A percentile compares a stretch with the other conserved stretches of the same genome.
Evolutionary conservation across 2,113 vertebrate species (phyloP).

Genomic region (Speoplatyrhinus poulsoni): DNA sequence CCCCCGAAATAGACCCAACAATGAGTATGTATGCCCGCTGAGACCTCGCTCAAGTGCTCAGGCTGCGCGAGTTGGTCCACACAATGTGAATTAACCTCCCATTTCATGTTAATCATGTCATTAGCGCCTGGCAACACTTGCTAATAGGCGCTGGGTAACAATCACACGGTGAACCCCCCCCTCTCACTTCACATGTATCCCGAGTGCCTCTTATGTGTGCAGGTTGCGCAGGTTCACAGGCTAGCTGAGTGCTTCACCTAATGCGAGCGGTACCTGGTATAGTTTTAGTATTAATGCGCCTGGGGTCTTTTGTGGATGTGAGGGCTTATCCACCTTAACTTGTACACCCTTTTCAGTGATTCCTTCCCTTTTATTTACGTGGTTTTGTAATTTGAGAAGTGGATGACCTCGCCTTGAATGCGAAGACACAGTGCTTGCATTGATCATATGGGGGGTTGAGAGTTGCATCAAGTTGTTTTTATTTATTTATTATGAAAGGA

Average conservation of each 20-base stretch:
- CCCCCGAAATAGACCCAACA: not conserved
- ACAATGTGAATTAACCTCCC: slow-evolving; percentile 19
- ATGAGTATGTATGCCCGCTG: not conserved
- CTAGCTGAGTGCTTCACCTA: not conserved
- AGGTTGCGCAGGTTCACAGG: not conserved
- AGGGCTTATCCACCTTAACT: too few relatives aligned
- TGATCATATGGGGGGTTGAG: not conserved
- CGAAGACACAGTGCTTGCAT: too few relatives aligned
- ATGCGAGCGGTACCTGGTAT: not conserved
- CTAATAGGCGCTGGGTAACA: not conserved
- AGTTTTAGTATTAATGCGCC: not conserved
- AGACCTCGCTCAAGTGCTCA: not conserved
- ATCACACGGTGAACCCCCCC: not conserved
- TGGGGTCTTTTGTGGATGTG: too few relatives aligned
- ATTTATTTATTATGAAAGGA: slow-evolving; percentile 14
- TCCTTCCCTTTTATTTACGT: too few relatives aligned
- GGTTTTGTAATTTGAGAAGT: too few relatives aligned
- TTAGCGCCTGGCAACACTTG: slow-evolving; percentile 19
- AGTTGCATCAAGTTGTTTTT: slow-evolving; percentile 25
- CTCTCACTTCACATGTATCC: not conserved
- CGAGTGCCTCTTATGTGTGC: slow-evolving; percentile 15
- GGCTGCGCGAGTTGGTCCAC: not conserved
- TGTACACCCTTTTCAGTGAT: too few relatives aligned
- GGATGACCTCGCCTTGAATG: too few relatives aligned
- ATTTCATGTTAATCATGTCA: slow-evolving; percentile 24